These are phyloP conservation scores for Athalia rosae DNA, from an alignment of 2,888 invertebrate genomes.

Conservation along the genomic window DNA sequence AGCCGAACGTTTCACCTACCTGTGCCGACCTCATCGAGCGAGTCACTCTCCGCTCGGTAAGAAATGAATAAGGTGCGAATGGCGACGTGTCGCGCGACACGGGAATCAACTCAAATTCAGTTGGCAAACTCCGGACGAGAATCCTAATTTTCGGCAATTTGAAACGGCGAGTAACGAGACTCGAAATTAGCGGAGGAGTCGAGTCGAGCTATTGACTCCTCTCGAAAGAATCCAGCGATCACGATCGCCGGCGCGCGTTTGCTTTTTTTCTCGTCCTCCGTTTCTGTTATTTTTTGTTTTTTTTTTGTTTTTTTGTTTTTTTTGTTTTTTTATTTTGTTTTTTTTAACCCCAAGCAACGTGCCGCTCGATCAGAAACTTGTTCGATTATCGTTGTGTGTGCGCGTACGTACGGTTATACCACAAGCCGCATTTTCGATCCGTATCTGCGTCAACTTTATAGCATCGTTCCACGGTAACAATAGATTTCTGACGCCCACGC, in stretches of 20 bases:
- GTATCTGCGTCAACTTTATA: conserved; percentile 41
- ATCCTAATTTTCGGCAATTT: too few species aligned
- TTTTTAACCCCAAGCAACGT: background rate
- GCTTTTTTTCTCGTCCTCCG: too few species aligned
- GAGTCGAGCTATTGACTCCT: conserved; percentile 26
- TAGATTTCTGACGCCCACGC: conserved; percentile 66
- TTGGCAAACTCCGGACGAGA: too few species aligned
- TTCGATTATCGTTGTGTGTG: conserved; percentile 35
- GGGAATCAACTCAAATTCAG: too few species aligned
- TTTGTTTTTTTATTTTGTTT: too few species aligned
- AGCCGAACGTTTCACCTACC: background rate
- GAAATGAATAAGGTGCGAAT: too few species aligned
- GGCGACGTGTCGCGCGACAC: too few species aligned
- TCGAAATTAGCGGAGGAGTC: conserved; percentile 31
- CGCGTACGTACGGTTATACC: conserved; percentile 14
- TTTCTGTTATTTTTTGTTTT: too few species aligned
- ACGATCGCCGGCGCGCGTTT: conserved; percentile 5
- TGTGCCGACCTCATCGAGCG: background rate
- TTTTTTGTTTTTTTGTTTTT: too few species aligned
- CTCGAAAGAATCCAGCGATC: background rate
- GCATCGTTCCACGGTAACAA: conserved; percentile 54
- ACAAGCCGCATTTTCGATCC: conserved; percentile 28
- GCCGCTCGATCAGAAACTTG: conserved; percentile 13
- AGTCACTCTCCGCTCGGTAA: too few species aligned
- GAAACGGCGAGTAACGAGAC: background rate